Conservation (phyloP, 2,113 vertebrate genomes). For the Monopterus albus region DNA sequence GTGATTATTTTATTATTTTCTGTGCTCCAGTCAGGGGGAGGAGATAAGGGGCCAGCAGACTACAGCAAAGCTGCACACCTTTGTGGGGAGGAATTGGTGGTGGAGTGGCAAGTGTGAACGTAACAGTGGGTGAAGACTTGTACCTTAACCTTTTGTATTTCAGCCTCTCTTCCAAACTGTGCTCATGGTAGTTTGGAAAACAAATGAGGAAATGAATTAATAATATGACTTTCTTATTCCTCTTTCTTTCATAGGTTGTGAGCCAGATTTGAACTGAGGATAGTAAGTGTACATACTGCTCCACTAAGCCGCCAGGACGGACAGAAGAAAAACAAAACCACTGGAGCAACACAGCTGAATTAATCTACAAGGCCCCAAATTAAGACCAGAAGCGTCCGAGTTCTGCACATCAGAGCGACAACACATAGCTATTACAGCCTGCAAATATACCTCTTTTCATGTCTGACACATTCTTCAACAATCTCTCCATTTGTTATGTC, state of each 20-base stretch:
- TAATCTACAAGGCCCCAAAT: conserved; percentile 66
- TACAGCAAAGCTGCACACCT: conserved; percentile 62
- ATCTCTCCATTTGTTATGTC: conserved; percentile 75
- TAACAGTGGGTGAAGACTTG: conserved; percentile 37
- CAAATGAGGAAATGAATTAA: neutral
- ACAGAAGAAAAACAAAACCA: conserved; percentile 69
- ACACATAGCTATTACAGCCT: conserved; percentile 57
- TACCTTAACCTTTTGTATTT: conserved; percentile 28
- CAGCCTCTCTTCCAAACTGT: neutral
- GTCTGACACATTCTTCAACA: conserved; percentile 73
- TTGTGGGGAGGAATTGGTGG: conserved; percentile 10
- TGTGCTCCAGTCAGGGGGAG: conserved; percentile 62
- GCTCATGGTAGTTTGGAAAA: neutral
- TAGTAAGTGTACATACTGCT: conserved; percentile 11
- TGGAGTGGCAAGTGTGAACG: conserved; percentile 20
- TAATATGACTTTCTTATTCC: neutral
- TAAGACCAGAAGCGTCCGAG: conserved; percentile 68
- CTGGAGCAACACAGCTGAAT: conserved; percentile 50
- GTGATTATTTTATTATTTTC: conserved; percentile 78
- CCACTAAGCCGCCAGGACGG: conserved; percentile 26
- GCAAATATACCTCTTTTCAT: conserved; percentile 73
- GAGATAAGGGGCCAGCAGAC: conserved; percentile 65
- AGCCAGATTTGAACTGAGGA: conserved; percentile 27
- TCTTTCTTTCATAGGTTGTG: neutral
- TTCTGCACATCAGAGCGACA: conserved; percentile 65